Percentiles rank a stretch among this genome's conserved stretches.
Conservation (phyloP, 2,113 vertebrate genomes). For the Mastomys natalensis region DNA sequence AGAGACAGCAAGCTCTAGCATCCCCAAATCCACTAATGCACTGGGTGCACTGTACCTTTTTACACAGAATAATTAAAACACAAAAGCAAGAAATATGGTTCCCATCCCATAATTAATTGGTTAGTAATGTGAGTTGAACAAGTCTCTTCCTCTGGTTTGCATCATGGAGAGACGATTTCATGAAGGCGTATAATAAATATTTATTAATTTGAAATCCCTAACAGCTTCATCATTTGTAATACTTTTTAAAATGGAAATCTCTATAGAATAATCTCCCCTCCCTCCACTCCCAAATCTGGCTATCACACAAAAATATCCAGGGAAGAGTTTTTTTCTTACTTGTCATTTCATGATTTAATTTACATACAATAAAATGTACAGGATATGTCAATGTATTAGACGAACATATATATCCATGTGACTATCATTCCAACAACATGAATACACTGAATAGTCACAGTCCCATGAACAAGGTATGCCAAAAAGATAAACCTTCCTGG, state of each 20-base stretch:
- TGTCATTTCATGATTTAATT: not conserved
- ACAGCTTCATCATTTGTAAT: constrained; percentile 10
- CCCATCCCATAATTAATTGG: constrained; percentile 57
- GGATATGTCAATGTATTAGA: not conserved
- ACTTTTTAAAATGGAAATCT: constrained; percentile 45
- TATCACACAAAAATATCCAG: not conserved
- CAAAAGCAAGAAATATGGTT: constrained; percentile 48
- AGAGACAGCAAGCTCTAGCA: not conserved
- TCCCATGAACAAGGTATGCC: not conserved
- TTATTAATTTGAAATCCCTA: constrained; percentile 48
- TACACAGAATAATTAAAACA: constrained; percentile 42
- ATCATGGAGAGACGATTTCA: constrained; percentile 25
- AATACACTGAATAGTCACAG: not conserved
- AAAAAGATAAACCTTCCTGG: not conserved
- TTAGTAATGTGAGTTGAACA: constrained; percentile 36
- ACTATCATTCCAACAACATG: not conserved
- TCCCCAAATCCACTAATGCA: not conserved
- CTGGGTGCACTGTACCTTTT: not conserved
- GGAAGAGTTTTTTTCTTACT: not conserved
- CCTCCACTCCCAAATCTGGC: not conserved
- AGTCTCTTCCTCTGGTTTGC: constrained; percentile 25
- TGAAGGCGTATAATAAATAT: constrained; percentile 37
- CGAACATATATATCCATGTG: not conserved
- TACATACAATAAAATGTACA: constrained; percentile 29
- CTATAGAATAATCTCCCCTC: not conserved